phyloP scores from a whole-genome alignment of 2,888 invertebrate species.

The Serrognathus titanus region DNA sequence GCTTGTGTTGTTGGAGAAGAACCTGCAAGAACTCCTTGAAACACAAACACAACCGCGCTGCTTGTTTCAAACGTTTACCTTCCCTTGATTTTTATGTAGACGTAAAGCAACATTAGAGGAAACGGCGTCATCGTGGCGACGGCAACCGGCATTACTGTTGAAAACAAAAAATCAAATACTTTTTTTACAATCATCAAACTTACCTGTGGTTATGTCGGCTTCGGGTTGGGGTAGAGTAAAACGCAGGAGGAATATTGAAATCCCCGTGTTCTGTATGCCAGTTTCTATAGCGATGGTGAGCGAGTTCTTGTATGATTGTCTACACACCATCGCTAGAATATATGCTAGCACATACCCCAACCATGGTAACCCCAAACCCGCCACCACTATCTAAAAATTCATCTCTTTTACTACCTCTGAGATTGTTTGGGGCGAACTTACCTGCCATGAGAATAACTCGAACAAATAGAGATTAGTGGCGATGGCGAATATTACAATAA shows the following conservation, averaged over 20 bases:
- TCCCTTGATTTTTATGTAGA: constrained; percentile 54
- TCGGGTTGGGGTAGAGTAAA: constrained; percentile 80
- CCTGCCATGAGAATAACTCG: constrained; percentile 82
- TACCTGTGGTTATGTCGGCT: constrained; percentile 83
- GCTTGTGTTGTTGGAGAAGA: too few relatives aligned
- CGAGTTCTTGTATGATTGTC: constrained; percentile 64
- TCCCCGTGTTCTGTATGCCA: constrained; percentile 90
- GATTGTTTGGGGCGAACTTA: constrained; percentile 37
- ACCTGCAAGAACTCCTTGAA: too few relatives aligned
- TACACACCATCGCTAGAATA: constrained; percentile 56
- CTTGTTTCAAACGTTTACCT: constrained; percentile 45
- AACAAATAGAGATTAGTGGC: constrained; percentile 88
- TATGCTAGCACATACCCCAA: constrained; percentile 74
- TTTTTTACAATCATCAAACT: constrained; percentile 15
- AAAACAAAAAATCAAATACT: not conserved
- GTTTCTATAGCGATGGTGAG: constrained; percentile 91
- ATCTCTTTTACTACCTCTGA: not conserved
- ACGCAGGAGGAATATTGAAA: constrained; percentile 82
- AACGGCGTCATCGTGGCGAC: constrained; percentile 93
- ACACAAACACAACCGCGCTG: too few relatives aligned
- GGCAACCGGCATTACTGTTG: constrained; percentile 79
- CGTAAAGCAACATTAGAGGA: constrained; percentile 57
- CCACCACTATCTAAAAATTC: constrained; percentile 65
- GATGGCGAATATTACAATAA: constrained; percentile 83
- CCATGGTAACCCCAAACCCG: constrained; percentile 80